A percentile compares a stretch with the other conserved stretches of the same genome.
Conservation (phyloP, 1,140 invertebrate species). For the Caenorhabditis remanei region DNA sequence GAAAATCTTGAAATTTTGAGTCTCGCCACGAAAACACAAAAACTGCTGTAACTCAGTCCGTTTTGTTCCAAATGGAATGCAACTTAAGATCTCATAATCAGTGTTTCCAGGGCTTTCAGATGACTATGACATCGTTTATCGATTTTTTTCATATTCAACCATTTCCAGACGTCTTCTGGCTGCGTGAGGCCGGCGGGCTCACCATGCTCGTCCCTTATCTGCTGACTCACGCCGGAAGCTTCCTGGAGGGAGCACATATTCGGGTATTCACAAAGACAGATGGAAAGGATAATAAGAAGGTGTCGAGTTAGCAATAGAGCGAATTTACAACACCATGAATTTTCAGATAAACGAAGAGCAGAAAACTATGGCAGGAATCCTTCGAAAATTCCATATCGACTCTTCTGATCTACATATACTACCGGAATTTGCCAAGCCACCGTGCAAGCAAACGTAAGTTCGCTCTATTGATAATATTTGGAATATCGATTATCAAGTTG, state of each 20-base stretch:
- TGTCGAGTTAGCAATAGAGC: not conserved
- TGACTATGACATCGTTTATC: too few species aligned
- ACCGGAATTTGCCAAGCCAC: constrained; percentile 14
- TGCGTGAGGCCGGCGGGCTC: constrained; percentile 25
- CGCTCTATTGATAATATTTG: not conserved
- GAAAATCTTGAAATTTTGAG: too few species aligned
- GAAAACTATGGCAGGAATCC: constrained; percentile 32
- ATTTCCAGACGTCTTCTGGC: constrained; percentile 34
- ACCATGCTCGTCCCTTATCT: constrained; percentile 20
- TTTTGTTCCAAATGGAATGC: too few species aligned
- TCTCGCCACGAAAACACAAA: too few species aligned
- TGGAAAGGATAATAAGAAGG: constrained; percentile 37
- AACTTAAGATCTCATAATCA: too few species aligned
- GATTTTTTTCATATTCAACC: too few species aligned
- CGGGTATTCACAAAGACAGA: constrained; percentile 40
- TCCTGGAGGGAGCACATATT: constrained; percentile 29
- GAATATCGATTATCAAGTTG: too few species aligned
- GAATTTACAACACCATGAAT: not conserved
- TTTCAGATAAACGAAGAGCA: constrained; percentile 43
- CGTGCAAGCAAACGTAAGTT: constrained; percentile 20
- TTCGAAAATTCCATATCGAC: constrained; percentile 34
- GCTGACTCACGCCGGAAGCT: constrained; percentile 29
- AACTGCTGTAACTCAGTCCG: too few species aligned
- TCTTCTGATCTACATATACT: constrained; percentile 39
- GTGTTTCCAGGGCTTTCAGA: too few species aligned